Evolutionary conservation across 2,113 vertebrate genomes (phyloP).

Genomic region (Tyrannus savana): DNA sequence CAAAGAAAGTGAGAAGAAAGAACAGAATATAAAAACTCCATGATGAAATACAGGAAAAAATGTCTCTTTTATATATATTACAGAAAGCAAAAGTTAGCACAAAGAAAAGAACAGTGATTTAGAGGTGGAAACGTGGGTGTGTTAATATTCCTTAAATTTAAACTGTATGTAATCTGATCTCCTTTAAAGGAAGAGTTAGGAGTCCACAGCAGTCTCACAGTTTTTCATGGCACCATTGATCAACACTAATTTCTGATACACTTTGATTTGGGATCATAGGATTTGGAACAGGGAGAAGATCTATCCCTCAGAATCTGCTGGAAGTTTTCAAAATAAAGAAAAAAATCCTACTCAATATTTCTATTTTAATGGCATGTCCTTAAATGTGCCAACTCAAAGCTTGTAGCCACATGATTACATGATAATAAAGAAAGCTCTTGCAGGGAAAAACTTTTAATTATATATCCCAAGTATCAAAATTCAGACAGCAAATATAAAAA

Average conservation of each 20-base stretch:
- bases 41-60: not conserved
- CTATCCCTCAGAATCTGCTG: not conserved
- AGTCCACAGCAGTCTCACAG: not conserved
- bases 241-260: not conserved
- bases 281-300: not conserved
- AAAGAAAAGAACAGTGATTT: not conserved
- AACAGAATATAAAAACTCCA: not conserved
- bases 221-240: not conserved
- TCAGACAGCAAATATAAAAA: not conserved
- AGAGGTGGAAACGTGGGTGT: not conserved
- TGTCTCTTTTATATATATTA: not conserved
- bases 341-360: not conserved
- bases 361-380: not conserved
- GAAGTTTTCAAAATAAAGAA: not conserved
- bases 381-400: not conserved
- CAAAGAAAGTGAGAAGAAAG: not conserved
- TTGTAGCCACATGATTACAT: not conserved
- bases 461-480: not conserved
- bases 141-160: not conserved
- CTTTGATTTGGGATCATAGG: not conserved
- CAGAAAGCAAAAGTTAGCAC: not conserved
- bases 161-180: not conserved
- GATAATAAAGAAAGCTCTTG: not conserved
- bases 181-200: not conserved
- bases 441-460: not conserved